phyloP scores from a whole-genome alignment of 2,113 vertebrate species.

The Psettodes erumei region DNA sequence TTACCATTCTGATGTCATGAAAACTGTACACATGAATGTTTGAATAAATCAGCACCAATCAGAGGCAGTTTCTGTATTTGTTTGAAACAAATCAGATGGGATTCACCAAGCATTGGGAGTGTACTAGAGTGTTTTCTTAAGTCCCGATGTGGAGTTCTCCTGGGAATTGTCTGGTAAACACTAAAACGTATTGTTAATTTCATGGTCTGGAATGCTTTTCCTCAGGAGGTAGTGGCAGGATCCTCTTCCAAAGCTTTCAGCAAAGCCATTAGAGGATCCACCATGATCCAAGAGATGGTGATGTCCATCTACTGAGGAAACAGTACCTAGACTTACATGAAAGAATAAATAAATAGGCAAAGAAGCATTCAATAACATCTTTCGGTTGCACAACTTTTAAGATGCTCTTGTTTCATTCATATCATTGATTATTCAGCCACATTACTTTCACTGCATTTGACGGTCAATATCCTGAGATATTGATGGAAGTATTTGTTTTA shows the following conservation, averaged over 20 bases:
- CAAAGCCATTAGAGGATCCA: not conserved
- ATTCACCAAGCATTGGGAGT: not conserved
- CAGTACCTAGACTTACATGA: not conserved
- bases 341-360: not conserved
- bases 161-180: not conserved
- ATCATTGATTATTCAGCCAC: not conserved
- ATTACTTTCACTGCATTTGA: not conserved
- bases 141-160: not conserved
- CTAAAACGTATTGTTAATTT: not conserved
- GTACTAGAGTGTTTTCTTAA: not conserved
- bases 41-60: constrained; percentile 53
- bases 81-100: not conserved
- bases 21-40: constrained; percentile 51
- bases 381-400: not conserved
- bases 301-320: not conserved
- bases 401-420: not conserved
- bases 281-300: not conserved
- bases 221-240: not conserved
- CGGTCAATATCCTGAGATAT: not conserved
- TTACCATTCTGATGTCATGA: constrained; percentile 41
- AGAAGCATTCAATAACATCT: too few relatives aligned
- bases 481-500: not conserved
- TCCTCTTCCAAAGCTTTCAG: not conserved
- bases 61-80: constrained; percentile 21
- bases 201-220: not conserved